These are phyloP conservation scores for Calliopum simillimum DNA, from an alignment of 2,888 invertebrate species.

Conservation along the genomic window DNA sequence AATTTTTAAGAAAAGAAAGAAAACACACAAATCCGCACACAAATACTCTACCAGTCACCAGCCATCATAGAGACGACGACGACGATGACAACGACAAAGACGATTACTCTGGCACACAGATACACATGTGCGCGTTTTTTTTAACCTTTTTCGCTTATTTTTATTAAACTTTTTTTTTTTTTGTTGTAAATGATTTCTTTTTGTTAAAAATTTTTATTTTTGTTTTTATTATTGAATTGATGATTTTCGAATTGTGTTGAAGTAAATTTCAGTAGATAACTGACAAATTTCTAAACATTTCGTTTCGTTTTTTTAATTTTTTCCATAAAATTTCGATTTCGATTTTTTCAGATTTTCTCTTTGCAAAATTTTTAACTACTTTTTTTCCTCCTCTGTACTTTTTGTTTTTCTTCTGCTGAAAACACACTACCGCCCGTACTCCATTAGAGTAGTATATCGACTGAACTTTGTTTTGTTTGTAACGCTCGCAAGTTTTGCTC, in stretches of 20 bases:
- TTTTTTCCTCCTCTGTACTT: constrained; percentile 11
- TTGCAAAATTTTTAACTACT: background rate
- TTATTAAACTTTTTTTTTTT: background rate
- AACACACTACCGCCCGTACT: constrained; percentile 43
- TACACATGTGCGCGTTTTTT: constrained; percentile 8
- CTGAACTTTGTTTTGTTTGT: constrained; percentile 42
- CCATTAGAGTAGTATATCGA: constrained; percentile 50
- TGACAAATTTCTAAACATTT: background rate
- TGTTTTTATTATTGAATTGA: background rate
- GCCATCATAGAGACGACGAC: background rate
- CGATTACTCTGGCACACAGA: background rate
- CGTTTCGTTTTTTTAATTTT: background rate
- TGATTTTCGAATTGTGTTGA: background rate
- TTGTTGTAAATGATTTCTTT: constrained; percentile 4
- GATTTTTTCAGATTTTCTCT: background rate
- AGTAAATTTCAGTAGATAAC: constrained; percentile 1
- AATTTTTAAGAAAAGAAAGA: background rate
- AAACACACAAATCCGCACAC: background rate
- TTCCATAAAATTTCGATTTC: background rate
- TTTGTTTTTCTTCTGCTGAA: background rate
- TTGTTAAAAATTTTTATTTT: background rate
- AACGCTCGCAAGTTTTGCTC: background rate
- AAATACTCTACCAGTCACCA: background rate
- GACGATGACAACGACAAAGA: background rate
- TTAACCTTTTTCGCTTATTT: background rate